These are phyloP conservation scores for Eristalis tenax DNA, from an alignment of 2,888 invertebrate genomes.

Conservation along the genomic window DNA sequence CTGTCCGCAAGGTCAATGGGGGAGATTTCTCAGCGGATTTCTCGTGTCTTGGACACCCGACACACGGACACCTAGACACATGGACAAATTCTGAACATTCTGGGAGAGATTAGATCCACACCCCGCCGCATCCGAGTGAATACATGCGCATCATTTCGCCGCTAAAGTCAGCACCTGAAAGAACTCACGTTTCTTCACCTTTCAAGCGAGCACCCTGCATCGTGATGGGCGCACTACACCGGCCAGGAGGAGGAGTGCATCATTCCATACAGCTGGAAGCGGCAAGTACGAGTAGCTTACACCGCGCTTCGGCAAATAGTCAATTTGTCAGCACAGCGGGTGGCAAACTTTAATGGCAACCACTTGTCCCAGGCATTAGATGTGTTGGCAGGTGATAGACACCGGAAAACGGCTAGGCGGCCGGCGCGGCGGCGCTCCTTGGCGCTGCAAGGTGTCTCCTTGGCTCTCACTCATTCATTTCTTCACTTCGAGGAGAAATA, in stretches of 20 bases:
- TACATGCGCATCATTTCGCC: conserved; percentile 15
- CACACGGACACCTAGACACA: conserved; percentile 43
- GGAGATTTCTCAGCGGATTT: conserved; percentile 65
- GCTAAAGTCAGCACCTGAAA: conserved; percentile 19
- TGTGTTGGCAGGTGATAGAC: conserved; percentile 69
- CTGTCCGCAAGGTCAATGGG: conserved; percentile 71
- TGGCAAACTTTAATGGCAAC: conserved; percentile 66
- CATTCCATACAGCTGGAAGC: conserved; percentile 38
- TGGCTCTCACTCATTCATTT: conserved; percentile 4
- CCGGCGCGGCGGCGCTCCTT: neutral
- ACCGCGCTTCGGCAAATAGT: conserved; percentile 50
- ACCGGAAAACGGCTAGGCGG: conserved; percentile 37
- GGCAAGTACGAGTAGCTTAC: conserved; percentile 56
- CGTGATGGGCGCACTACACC: conserved; percentile 20
- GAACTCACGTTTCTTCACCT: conserved; percentile 56
- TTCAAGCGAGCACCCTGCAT: neutral
- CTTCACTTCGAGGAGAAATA: conserved; percentile 25
- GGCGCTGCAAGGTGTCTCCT: neutral
- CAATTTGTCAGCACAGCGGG: conserved; percentile 71
- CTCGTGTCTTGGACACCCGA: conserved; percentile 49
- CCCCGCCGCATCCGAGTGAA: conserved; percentile 5
- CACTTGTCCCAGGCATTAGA: conserved; percentile 65
- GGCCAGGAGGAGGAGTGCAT: neutral
- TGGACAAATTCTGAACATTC: conserved; percentile 44
- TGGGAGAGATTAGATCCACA: conserved; percentile 57